Evolutionary conservation across 2,888 invertebrate genomes (phyloP), one percentile per base, ranked within the genome.

Genomic region (Ormyrus nitidulus): DNA sequence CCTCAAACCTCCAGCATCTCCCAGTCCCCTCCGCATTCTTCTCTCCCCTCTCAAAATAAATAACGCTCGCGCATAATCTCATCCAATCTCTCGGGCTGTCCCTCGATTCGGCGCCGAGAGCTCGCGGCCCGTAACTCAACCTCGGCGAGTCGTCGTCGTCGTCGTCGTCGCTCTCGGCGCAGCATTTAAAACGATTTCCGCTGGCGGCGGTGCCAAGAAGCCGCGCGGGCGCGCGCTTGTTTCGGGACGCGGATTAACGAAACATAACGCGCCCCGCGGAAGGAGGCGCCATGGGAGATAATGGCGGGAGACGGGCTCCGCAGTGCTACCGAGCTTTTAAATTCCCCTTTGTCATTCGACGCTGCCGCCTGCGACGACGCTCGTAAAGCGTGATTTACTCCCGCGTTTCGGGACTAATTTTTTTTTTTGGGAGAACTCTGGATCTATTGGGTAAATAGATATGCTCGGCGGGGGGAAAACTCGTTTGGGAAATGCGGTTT

Each of bases 161-260:
- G 19, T 19, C 80, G 84, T 85, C 86, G 85, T 88, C 87, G 89
- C 88, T 88, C 89, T 88, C 89, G 87, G 87, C 88, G 88, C 89
- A 90, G 89, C 89, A 90, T 90, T 90, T 90, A 90, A 90, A 90
- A 90, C 89, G 89, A 90, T 90, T 90, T 90, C 89, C 89, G 88
- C 89, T 89, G 89, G 90, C 90, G 89, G 85, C 88, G 85, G 87
- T 90, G 89, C 90, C 90, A 90, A 90, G 88, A 89, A 87, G 88
- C 86, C 87, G 44, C 54, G 58, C 87, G 44, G 48, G 58, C 89
- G 48, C 51, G 13, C 59, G n/a, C 46, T 89, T 90, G 89, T 89
- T 89, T 89, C 88, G 87, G 87, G 88, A 89, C 88, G 89, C 89
- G 89, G 89, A 90, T 90, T 90, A 90, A 90, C 90, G 89, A 90